phyloP scores from a whole-genome alignment of 1,140 invertebrate genomes.

The Dinothrombium tinctorium region DNA sequence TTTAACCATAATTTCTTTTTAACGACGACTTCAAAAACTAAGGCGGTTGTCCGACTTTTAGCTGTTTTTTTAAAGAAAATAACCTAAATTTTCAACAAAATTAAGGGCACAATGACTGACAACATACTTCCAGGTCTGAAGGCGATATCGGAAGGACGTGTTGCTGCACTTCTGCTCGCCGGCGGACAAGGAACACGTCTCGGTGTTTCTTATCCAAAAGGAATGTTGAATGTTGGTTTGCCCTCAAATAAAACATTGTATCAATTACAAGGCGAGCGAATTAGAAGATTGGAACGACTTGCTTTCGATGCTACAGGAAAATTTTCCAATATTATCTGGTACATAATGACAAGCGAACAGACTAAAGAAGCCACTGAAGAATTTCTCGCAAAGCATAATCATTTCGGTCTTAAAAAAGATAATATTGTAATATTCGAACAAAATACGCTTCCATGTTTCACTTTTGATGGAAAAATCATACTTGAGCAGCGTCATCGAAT shows the following conservation, averaged over 20 bases:
- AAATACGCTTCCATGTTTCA: conserved; percentile 73
- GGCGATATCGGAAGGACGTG: conserved; percentile 45
- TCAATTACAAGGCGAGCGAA: conserved; percentile 82
- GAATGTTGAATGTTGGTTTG: conserved; percentile 81
- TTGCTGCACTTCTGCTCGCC: conserved; percentile 59
- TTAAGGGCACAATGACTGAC: no score
- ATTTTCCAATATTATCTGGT: conserved; percentile 50
- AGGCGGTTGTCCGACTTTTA: no score
- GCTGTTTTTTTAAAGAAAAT: no score
- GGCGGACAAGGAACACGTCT: conserved; percentile 70
- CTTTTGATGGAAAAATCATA: conserved; percentile 80
- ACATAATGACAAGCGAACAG: conserved; percentile 93
- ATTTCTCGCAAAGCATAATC: conserved; percentile 55
- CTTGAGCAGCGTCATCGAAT: conserved; percentile 46
- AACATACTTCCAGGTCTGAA: conserved; percentile 27
- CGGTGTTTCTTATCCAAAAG: conserved; percentile 83
- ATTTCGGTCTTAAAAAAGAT: conserved; percentile 60
- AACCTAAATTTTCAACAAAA: no score
- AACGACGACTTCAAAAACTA: no score
- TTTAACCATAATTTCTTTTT: conserved; percentile 1
- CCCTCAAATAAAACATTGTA: conserved; percentile 74
- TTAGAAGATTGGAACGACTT: conserved; percentile 48
- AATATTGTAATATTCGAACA: conserved; percentile 79
- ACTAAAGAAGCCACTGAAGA: conserved; percentile 59
- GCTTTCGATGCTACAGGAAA: conserved; percentile 39